These are phyloP conservation scores for Orthonyx spaldingii DNA, from an alignment of 2,113 vertebrate genomes.

Conservation along the genomic window DNA sequence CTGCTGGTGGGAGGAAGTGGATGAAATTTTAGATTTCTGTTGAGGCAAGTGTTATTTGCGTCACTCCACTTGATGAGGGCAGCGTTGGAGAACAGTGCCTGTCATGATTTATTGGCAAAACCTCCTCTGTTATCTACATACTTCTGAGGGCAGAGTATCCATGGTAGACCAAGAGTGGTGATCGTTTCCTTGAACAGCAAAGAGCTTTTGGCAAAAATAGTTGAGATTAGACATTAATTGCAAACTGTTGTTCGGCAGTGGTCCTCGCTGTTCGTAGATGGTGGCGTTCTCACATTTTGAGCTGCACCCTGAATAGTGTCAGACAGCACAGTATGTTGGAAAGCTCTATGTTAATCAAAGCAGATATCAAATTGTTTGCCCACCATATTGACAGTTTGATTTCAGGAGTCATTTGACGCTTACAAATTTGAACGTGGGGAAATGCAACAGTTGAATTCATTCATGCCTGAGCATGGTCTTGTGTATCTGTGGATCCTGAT, in stretches of 20 bases:
- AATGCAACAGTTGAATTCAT: not conserved
- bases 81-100: not conserved
- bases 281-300: constrained; percentile 6
- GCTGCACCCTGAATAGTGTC: not conserved
- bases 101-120: constrained; percentile 11
- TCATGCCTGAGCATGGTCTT: not conserved
- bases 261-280: not conserved
- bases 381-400: constrained; percentile 10
- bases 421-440: not conserved
- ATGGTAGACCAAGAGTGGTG: not conserved
- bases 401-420: not conserved
- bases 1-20: not conserved
- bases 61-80: not conserved
- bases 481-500: not conserved
- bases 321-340: constrained; percentile 44
- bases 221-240: constrained; percentile 43
- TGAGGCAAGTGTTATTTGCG: not conserved
- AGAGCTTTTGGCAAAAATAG: constrained; percentile 17
- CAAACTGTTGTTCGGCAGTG: not conserved
- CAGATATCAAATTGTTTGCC: constrained; percentile 31
- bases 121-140: not conserved
- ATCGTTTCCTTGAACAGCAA: not conserved
- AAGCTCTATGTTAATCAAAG: constrained; percentile 23
- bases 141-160: not conserved
- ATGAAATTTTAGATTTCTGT: not conserved